A percentile compares a stretch with the other conserved stretches of the same genome.
These are phyloP conservation scores for Heliconius aoede DNA, from an alignment of 2,888 invertebrate species.

Conservation along the genomic window DNA sequence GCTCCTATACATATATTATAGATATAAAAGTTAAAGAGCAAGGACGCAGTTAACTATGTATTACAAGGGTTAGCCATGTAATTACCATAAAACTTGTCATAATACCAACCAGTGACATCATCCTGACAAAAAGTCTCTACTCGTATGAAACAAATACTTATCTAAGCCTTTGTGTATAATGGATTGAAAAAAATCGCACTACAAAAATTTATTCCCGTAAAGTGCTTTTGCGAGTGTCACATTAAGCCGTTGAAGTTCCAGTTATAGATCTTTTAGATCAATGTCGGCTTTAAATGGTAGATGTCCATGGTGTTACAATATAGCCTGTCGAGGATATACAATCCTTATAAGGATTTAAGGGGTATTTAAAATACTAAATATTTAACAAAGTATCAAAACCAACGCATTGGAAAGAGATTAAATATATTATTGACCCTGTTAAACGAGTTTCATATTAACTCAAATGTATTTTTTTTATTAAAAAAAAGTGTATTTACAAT, in stretches of 20 bases:
- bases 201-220: not conserved
- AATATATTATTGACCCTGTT: too few relatives aligned
- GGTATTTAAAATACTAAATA: not conserved
- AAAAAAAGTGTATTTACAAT: too few relatives aligned
- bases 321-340: not conserved
- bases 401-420: too few relatives aligned
- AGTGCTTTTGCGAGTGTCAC: not conserved
- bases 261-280: not conserved
- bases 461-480: too few relatives aligned
- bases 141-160: not conserved
- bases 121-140: not conserved
- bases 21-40: too few relatives aligned
- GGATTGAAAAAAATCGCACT: not conserved
- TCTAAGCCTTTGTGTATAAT: not conserved
- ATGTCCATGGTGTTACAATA: too few relatives aligned
- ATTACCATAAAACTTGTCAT: too few relatives aligned
- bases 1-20: too few relatives aligned
- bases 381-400: too few relatives aligned
- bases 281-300: not conserved
- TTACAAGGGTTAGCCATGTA: too few relatives aligned
- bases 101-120: not conserved
- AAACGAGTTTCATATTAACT: too few relatives aligned
- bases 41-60: too few relatives aligned
- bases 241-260: not conserved
- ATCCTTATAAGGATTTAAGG: not conserved